Evolutionary conservation across 2,888 invertebrate species (phyloP).

Genomic region (Caenorhabditis panamensis): DNA sequence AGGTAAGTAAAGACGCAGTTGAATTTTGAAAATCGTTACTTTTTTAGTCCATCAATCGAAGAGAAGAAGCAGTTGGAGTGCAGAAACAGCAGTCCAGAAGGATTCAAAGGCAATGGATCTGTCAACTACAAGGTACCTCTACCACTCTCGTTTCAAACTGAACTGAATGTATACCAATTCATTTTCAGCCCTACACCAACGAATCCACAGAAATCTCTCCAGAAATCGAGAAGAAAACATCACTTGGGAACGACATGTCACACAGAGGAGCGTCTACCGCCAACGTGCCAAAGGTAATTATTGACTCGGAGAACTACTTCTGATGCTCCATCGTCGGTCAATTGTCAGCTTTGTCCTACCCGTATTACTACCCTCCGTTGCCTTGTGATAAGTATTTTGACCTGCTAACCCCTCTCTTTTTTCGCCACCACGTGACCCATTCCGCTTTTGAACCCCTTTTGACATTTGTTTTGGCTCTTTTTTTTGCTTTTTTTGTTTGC

Average conservation of each 20-base stretch:
- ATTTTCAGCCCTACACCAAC: conserved; percentile 63
- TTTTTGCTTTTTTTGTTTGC: conserved; percentile 31
- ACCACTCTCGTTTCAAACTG: too few relatives aligned
- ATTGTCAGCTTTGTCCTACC: conserved; percentile 47
- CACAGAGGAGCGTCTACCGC: conserved; percentile 52
- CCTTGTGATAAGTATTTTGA: conserved; percentile 44
- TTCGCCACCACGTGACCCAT: conserved; percentile 11
- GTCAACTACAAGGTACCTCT: conserved; percentile 62
- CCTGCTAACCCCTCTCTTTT: conserved; percentile 8
- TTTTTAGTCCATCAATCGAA: conserved; percentile 59
- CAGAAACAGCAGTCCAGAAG: conserved; percentile 63
- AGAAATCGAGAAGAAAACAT: conserved; percentile 63
- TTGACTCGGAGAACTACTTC: conserved; percentile 62
- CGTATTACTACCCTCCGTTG: conserved; percentile 50
- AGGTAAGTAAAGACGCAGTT: conserved; percentile 42
- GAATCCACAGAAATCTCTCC: conserved; percentile 63
- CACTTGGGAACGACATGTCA: conserved; percentile 55
- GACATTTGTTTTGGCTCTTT: conserved; percentile 23
- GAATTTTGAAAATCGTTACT: neutral
- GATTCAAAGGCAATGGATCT: conserved; percentile 64
- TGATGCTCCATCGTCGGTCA: conserved; percentile 26
- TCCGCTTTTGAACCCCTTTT: conserved; percentile 36
- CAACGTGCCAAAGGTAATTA: conserved; percentile 62
- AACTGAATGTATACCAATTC: too few relatives aligned
- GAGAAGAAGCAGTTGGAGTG: conserved; percentile 69